phyloP scores from a whole-genome alignment of 2,113 vertebrate species.

The Esox niger region DNA sequence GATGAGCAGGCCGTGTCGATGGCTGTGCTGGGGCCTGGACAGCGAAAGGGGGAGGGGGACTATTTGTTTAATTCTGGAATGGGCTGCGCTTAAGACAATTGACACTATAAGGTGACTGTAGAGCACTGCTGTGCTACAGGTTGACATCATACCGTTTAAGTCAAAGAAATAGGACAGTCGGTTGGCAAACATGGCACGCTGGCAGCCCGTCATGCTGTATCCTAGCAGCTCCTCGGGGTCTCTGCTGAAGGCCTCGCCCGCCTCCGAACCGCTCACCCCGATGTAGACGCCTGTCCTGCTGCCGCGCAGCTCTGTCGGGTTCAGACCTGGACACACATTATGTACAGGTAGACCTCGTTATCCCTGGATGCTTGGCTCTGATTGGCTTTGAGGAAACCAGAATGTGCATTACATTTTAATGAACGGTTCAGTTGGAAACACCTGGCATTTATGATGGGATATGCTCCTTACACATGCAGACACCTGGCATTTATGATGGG shows the following conservation, averaged over 20 bases:
- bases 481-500: too few species aligned
- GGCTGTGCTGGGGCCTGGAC: constrained; percentile 85
- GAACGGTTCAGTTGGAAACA: too few species aligned
- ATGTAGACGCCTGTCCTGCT: constrained; percentile 90
- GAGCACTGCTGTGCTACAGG: not conserved
- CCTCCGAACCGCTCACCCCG: constrained; percentile 89
- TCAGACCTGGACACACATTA: constrained; percentile 75
- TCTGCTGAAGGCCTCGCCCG: constrained; percentile 84
- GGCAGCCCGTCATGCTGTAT: constrained; percentile 98
- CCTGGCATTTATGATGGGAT: too few species aligned
- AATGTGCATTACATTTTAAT: too few species aligned
- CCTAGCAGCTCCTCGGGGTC: constrained; percentile 93
- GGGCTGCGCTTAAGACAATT: not conserved
- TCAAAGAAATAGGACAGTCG: constrained; percentile 92
- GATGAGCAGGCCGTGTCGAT: constrained; percentile 97
- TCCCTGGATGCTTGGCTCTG: too few species aligned
- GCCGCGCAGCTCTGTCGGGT: constrained; percentile 79
- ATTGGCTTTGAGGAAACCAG: too few species aligned
- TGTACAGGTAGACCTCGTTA: too few species aligned
- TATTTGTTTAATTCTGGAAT: too few species aligned
- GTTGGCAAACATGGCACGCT: constrained; percentile 95
- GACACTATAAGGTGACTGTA: not conserved
- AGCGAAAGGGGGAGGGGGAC: constrained; percentile 1
- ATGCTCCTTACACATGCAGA: too few species aligned
- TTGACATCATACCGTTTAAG: constrained; percentile 79